Percentiles rank a stretch among this genome's conserved stretches.
These are phyloP conservation scores for Macropis europaea DNA, from an alignment of 2,888 invertebrate genomes.

Conservation along the genomic window DNA sequence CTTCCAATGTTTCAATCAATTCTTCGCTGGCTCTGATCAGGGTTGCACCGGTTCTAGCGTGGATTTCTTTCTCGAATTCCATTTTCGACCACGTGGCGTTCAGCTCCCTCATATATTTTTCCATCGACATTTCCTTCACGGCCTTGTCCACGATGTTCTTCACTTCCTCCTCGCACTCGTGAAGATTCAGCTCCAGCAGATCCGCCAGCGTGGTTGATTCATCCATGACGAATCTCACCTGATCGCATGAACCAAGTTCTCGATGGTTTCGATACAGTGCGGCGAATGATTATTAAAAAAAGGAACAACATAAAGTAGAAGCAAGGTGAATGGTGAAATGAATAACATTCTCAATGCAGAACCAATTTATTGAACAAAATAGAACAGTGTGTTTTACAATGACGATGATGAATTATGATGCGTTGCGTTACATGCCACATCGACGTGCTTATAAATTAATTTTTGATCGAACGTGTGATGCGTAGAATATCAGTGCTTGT, in stretches of 20 bases:
- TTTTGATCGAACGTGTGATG: not conserved
- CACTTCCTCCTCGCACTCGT: conserved; percentile 98
- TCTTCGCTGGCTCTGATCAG: conserved; percentile 95
- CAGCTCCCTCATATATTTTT: conserved; percentile 94
- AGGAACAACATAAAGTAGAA: not conserved
- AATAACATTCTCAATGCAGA: not conserved
- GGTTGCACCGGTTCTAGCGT: conserved; percentile 92
- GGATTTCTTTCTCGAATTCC: conserved; percentile 95
- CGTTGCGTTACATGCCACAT: conserved; percentile 15
- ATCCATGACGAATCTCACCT: conserved; percentile 97
- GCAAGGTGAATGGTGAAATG: conserved; percentile 8
- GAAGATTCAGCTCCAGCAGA: conserved; percentile 93
- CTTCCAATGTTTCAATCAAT: conserved; percentile 97
- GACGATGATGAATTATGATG: not conserved
- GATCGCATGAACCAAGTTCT: conserved; percentile 46
- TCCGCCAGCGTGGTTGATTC: conserved; percentile 95
- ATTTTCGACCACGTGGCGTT: conserved; percentile 95
- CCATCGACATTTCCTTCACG: conserved; percentile 99
- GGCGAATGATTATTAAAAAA: not conserved
- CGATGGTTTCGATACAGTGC: not conserved
- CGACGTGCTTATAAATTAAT: not conserved
- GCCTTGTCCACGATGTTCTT: conserved; percentile 99
- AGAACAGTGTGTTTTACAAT: conserved; percentile 26
- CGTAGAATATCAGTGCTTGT: not conserved
- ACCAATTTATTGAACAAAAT: conserved; percentile 49